Conservation (phyloP, 2,797 vertebrate species). For the Capromys pilorides region DNA sequence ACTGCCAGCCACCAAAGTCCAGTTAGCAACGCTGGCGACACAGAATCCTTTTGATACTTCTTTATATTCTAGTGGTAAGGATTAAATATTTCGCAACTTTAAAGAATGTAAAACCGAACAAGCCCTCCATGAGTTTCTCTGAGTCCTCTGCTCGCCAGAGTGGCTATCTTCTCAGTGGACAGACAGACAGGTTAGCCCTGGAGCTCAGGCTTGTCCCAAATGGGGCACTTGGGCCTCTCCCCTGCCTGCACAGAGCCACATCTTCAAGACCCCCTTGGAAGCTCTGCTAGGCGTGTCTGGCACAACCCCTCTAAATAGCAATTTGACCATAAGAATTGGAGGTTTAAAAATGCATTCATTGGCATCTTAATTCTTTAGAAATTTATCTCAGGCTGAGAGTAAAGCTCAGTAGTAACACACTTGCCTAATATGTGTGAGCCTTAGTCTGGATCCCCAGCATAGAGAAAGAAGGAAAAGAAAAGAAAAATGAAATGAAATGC, state of each 20-base stretch:
- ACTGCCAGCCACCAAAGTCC: not conserved
- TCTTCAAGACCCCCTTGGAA: not conserved
- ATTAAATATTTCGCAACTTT: not conserved
- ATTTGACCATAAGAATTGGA: not conserved
- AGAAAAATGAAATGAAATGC: not conserved
- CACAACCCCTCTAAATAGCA: not conserved
- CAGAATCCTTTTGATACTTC: not conserved
- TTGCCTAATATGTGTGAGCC: not conserved
- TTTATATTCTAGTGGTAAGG: not conserved
- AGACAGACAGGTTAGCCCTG: not conserved
- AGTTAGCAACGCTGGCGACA: too few relatives aligned
- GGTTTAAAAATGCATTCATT: not conserved
- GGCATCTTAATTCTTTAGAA: not conserved
- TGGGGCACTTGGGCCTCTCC: not conserved
- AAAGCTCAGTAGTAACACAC: not conserved
- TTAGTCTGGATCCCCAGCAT: not conserved
- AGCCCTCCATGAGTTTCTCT: not conserved
- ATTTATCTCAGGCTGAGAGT: not conserved
- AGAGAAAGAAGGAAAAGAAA: too few relatives aligned
- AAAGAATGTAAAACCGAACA: not conserved
- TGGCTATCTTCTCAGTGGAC: not conserved
- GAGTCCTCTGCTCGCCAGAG: not conserved
- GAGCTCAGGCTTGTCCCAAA: not conserved
- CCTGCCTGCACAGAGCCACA: not conserved
- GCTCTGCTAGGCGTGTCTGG: not conserved